Conservation (phyloP, 2,113 vertebrate genomes). For the Lepisosteus osseus region DNA sequence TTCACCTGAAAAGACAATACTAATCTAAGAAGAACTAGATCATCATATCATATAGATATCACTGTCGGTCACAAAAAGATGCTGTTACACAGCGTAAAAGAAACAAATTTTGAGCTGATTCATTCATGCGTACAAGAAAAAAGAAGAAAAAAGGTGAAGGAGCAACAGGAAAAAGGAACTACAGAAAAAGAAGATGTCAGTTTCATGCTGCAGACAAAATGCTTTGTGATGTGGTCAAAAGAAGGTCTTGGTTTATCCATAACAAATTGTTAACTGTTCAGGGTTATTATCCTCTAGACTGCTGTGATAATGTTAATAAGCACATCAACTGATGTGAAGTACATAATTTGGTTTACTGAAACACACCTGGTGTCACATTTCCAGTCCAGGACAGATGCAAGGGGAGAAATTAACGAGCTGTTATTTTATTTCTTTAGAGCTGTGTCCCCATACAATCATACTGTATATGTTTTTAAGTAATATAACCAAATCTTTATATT, state of each 20-base stretch:
- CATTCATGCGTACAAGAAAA: not conserved
- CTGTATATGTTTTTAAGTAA: too few species aligned
- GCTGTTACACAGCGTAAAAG: too few species aligned
- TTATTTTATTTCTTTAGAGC: conserved; percentile 32
- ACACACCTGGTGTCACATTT: conserved; percentile 72
- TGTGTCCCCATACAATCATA: conserved; percentile 2
- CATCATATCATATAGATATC: too few species aligned
- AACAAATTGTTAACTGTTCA: conserved; percentile 1
- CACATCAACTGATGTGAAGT: conserved; percentile 10
- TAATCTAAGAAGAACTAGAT: too few species aligned
- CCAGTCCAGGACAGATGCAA: conserved; percentile 56
- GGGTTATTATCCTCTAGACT: not conserved
- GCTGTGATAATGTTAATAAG: not conserved
- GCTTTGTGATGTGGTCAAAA: not conserved
- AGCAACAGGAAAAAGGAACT: not conserved
- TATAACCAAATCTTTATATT: too few species aligned
- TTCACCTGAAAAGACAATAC: too few species aligned
- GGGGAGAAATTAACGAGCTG: conserved; percentile 59
- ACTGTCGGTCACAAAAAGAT: too few species aligned
- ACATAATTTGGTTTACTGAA: conserved; percentile 42
- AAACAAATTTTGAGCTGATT: too few species aligned
- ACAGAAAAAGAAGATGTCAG: not conserved
- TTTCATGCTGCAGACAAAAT: conserved; percentile 10
- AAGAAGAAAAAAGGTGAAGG: not conserved
- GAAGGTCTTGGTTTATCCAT: not conserved